Evolutionary conservation across 2,113 vertebrate genomes (phyloP), one percentile per base, ranked within the genome.

Genomic region (Eurypyga helias): DNA sequence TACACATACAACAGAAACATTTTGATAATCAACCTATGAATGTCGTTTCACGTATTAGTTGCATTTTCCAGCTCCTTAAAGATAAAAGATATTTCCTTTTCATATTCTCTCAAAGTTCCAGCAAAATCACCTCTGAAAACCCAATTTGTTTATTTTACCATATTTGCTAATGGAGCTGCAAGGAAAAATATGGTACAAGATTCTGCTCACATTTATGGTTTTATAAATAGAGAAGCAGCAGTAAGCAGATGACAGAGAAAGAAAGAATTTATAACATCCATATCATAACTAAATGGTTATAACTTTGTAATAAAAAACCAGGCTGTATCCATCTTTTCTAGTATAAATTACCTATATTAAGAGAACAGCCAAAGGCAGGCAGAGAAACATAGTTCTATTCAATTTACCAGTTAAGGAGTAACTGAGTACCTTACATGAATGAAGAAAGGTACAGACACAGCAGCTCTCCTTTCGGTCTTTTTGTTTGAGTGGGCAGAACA

Each of bases 271-370:
- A 65, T 90, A 60, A 62, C 28, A 83, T 66, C 48, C 4, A 4
- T 69, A 41, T 60, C 48, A 64, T 66, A 90, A 77, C n/a, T 61
- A 91, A 85, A 72, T 6, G 15, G 61, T 57, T 91, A 55, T 45
- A 83, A 69, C n/a, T 91, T 80, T 21, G 17, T 28, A 77, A 41
- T 77, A 82, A 41, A 41, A 41, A 41, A 17, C 54, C 28, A n/a
- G 38, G 41, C n/a, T 62, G n/a, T 41, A 85, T 69, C 54, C n/a
- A 85, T 64, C 54, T 90, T 73, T 85, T 65, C 36, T n/a, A 72
- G 67, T 62, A 90, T 7, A 90, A 95, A 96, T 88, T 90, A 69
- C 21, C 31, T 43, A 4, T 49, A 80, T 93, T 96, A 89, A 80
- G 8, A 91, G 77, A 45, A 65, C 16, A 90, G 52, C 17, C 12